phyloP scores from a whole-genome alignment of 1,140 invertebrate genomes.

The Drosophila lini region DNA sequence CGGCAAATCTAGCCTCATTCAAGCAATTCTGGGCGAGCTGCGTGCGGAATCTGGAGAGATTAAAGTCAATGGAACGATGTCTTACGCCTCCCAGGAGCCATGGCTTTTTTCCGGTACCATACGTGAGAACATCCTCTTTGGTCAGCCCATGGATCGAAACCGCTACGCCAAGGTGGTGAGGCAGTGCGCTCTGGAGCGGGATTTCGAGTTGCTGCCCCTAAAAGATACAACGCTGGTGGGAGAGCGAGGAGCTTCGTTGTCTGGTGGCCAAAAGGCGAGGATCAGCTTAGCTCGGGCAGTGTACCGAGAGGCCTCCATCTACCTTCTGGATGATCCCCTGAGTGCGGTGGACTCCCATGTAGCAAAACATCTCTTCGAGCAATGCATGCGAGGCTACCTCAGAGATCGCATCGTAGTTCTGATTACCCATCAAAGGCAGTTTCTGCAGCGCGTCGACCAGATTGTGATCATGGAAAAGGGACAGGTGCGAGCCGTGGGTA shows the following conservation, averaged over 20 bases:
- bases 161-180: slow-evolving; percentile 90
- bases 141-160: slow-evolving; percentile 89
- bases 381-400: slow-evolving; percentile 89
- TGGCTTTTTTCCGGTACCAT: slow-evolving; percentile 94
- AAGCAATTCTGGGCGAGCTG: slow-evolving; percentile 92
- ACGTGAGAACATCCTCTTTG: slow-evolving; percentile 96
- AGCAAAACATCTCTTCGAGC: slow-evolving; percentile 88
- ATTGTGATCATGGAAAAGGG: slow-evolving; percentile 88
- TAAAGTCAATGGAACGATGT: slow-evolving; percentile 90
- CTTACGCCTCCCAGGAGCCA: slow-evolving; percentile 95
- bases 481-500: slow-evolving; percentile 86
- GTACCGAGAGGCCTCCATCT: slow-evolving; percentile 92
- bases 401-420: slow-evolving; percentile 89
- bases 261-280: slow-evolving; percentile 95
- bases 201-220: slow-evolving; percentile 90
- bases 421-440: slow-evolving; percentile 96
- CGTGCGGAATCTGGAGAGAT: slow-evolving; percentile 88
- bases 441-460: slow-evolving; percentile 90
- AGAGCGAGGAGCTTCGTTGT: slow-evolving; percentile 92
- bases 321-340: slow-evolving; percentile 93
- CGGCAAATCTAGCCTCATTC: slow-evolving; percentile 93
- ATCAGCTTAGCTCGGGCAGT: slow-evolving; percentile 94
- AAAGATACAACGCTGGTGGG: slow-evolving; percentile 96
- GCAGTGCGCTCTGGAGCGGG: slow-evolving; percentile 90
- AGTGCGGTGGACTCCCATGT: slow-evolving; percentile 91